Base-by-base conservation (phyloP, 2,113 vertebrate species). In the Brienomyrus longianalis region DNA sequence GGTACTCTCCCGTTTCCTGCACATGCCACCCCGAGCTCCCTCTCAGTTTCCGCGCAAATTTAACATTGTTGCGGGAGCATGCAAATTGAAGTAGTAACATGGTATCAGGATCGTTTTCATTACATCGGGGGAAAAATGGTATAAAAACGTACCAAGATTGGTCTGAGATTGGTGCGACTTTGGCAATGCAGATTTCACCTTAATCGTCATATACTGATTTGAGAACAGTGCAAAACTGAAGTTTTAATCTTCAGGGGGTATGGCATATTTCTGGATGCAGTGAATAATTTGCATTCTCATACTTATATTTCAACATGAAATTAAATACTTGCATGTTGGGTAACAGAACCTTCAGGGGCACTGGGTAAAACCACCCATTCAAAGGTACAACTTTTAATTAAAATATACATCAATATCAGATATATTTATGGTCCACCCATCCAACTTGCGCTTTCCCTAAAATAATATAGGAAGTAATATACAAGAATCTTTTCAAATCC, bases 21-120 rank as follows among this genome's bases (percentile, higher is more conserved):
- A 91, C 92, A 91, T 93, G 92, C 90, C 89, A 90, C 92, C 92
- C 90, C 91, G 43, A 70, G 89, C 92, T 93, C 93, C 90, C 83
- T 77, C 93, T 77, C 93, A 92, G 91, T 91, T 88, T 94, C 92
- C 91, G 92, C 92, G 92, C 90, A 94, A 94, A 96, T 92, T 92
- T 92, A 93, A 93, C 93, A 94, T 94, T 66, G 23, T 74, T 13
- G 92, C 88, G 92, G 91, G 92, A 94, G 92, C 96, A 96, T 96
- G 96, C 96, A 95, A 94, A 95, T 92, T 89, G 88, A 95, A 91
- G 90, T 88, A 91, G 92, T 89, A 92, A 86, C 88, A 87, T 84
- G 39, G 39, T 39, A 90, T 62, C 88, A 91, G 90, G 89, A 51
- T 89, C 9, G 62, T 70, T 47, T 52, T 89, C 45, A 89, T 87